Conservation (phyloP, 2,113 vertebrate species). For the Thermophis baileyi region DNA sequence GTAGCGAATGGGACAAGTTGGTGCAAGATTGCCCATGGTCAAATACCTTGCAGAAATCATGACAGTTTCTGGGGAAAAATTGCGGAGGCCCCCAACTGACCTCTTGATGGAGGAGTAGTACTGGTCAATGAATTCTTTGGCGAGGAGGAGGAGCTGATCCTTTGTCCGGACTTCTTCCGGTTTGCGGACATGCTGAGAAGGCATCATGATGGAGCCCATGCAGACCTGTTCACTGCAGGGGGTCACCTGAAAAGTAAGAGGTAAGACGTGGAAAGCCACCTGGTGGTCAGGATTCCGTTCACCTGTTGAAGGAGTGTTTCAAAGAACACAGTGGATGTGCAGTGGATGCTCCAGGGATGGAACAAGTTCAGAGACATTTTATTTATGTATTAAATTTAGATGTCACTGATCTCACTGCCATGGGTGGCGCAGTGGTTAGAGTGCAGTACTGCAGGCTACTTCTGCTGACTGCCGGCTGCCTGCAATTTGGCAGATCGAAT, state of each 20-base stretch:
- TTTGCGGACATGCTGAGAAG: constrained; percentile 74
- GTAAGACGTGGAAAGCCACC: neutral
- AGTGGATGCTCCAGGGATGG: neutral
- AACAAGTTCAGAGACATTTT: neutral
- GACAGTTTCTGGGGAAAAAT: neutral
- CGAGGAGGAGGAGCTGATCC: constrained; percentile 84
- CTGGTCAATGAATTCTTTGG: constrained; percentile 95
- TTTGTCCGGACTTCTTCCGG: constrained; percentile 80
- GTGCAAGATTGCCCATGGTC: neutral
- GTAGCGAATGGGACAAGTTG: neutral
- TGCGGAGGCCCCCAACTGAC: constrained; percentile 53
- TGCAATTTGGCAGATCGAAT: too few species aligned
- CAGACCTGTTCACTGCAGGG: constrained; percentile 85
- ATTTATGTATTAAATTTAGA: neutral
- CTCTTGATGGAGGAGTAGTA: constrained; percentile 97
- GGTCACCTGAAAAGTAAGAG: constrained; percentile 68
- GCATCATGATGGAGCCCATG: constrained; percentile 86
- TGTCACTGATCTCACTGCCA: too few species aligned
- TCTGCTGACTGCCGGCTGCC: too few species aligned
- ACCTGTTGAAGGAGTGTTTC: neutral
- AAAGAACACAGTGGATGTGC: neutral
- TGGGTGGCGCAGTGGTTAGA: too few species aligned
- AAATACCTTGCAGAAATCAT: neutral
- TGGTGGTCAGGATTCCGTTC: neutral
- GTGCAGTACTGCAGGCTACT: too few species aligned